phyloP scores from a whole-genome alignment of 1,140 invertebrate species.

The Bradynema listronoti region DNA sequence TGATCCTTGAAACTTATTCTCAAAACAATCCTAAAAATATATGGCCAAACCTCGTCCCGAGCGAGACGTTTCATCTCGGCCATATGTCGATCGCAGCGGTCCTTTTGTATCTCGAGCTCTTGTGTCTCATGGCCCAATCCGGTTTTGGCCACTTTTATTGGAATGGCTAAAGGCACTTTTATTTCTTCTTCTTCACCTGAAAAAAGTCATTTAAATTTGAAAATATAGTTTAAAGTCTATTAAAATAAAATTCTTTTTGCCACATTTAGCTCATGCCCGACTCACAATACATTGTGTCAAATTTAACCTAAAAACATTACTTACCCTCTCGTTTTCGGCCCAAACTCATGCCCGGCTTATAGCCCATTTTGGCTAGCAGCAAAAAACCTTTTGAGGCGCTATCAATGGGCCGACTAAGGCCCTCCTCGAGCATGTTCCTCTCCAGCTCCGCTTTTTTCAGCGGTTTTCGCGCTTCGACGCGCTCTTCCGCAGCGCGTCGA shows the following conservation, averaged over 20 bases:
- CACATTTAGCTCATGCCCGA: constrained; percentile 1
- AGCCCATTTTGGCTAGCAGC: constrained; percentile 74
- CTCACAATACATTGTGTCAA: constrained; percentile 10
- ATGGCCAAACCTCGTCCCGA: constrained; percentile 23
- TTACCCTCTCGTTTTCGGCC: constrained; percentile 63
- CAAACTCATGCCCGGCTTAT: constrained; percentile 69
- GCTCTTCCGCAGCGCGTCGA: constrained; percentile 22
- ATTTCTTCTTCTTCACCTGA: constrained; percentile 60
- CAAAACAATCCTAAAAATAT: constrained; percentile 12
- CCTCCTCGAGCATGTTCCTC: constrained; percentile 66
- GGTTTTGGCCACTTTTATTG: constrained; percentile 66
- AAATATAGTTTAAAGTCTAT: constrained; percentile 1
- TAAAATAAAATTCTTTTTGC: too few relatives aligned
- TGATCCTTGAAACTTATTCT: neutral
- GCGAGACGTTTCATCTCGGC: constrained; percentile 59
- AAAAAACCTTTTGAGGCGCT: constrained; percentile 70
- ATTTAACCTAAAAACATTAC: constrained; percentile 7
- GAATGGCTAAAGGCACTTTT: constrained; percentile 69
- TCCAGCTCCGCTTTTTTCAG: constrained; percentile 62
- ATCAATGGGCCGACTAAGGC: constrained; percentile 67
- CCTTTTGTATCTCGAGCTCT: constrained; percentile 55
- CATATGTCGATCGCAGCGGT: constrained; percentile 57
- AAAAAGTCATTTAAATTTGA: too few relatives aligned
- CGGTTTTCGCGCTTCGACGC: constrained; percentile 3
- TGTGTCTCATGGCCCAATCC: constrained; percentile 69